phyloP scores from a whole-genome alignment of 2,797 vertebrate genomes.

The Danionella dracula region DNA sequence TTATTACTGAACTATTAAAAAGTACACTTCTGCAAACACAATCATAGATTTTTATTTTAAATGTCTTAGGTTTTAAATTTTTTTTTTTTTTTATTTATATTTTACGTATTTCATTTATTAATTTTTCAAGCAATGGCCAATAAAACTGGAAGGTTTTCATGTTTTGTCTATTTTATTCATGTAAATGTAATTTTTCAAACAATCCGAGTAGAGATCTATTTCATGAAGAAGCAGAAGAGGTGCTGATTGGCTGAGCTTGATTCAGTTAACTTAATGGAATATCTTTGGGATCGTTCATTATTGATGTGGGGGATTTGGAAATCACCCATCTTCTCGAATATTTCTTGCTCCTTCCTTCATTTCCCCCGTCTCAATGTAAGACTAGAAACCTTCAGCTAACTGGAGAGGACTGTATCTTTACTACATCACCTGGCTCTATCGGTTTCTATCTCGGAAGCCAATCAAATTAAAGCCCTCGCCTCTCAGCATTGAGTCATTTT shows the following conservation, averaged over 20 bases:
- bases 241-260: not conserved
- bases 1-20: no score
- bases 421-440: slow-evolving; percentile 27
- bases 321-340: not conserved
- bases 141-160: no score
- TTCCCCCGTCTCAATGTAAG: slow-evolving; percentile 24
- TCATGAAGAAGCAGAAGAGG: not conserved
- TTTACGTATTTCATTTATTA: no score
- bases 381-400: slow-evolving; percentile 57
- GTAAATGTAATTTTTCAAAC: not conserved
- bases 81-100: no score
- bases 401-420: slow-evolving; percentile 64
- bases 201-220: not conserved
- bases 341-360: not conserved
- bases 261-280: not conserved
- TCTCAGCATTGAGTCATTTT: slow-evolving; percentile 64
- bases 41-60: no score
- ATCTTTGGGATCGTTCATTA: not conserved
- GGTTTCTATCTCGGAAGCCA: slow-evolving; percentile 35
- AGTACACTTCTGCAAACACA: no score
- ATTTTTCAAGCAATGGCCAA: no score
- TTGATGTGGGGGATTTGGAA: slow-evolving; percentile 9
- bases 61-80: no score
- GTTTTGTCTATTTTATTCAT: no score
- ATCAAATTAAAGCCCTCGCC: slow-evolving; percentile 57